Evolutionary conservation across 2,888 invertebrate species (phyloP).

Genomic region (Drosophila colorata): DNA sequence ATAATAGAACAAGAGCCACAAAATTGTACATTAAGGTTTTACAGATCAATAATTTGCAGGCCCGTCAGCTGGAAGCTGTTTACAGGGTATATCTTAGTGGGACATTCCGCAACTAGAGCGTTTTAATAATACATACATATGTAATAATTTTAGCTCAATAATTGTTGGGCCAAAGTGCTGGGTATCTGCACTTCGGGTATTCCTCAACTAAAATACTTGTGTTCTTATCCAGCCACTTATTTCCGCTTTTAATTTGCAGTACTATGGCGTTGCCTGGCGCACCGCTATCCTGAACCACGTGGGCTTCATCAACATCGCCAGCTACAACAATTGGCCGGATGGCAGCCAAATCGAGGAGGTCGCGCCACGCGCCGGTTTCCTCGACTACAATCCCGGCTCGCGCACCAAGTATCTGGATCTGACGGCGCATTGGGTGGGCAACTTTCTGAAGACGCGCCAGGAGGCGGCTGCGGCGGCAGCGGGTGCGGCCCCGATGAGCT

Average conservation of each 20-base stretch:
- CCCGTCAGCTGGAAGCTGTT: too few species aligned
- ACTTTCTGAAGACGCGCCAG: constrained; percentile 85
- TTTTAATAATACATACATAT: too few species aligned
- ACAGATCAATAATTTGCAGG: too few species aligned
- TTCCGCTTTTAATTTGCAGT: constrained; percentile 75
- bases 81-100: too few species aligned
- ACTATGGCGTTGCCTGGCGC: constrained; percentile 88
- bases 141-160: too few species aligned
- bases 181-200: too few species aligned
- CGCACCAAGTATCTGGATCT: constrained; percentile 88
- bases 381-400: constrained; percentile 88
- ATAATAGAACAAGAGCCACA: too few species aligned
- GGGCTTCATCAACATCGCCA: constrained; percentile 88
- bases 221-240: neutral
- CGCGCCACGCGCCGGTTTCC: constrained; percentile 82
- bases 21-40: too few species aligned
- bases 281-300: constrained; percentile 87
- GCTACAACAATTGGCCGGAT: constrained; percentile 92
- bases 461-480: constrained; percentile 76
- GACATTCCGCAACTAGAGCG: too few species aligned
- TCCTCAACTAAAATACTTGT: neutral
- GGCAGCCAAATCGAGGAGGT: constrained; percentile 91
- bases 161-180: too few species aligned
- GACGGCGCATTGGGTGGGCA: constrained; percentile 88
- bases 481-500: constrained; percentile 66